Evolutionary conservation across 2,797 vertebrate genomes (phyloP), one percentile per base, ranked within the genome.

Genomic region (Melopsittacus undulatus): DNA sequence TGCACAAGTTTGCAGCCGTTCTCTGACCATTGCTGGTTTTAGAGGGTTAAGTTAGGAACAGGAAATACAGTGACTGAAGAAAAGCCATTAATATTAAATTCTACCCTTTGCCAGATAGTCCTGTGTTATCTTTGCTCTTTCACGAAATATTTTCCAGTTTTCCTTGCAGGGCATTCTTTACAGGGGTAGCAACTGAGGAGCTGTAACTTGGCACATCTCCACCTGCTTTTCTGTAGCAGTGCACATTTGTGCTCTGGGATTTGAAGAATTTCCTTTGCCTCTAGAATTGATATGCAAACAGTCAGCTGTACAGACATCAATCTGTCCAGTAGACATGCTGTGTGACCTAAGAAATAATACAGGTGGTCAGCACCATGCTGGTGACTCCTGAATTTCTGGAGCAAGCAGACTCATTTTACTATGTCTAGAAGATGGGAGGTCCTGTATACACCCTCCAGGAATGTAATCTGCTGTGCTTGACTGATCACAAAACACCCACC

Each of bases 261-360:
- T 95, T 95, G 84, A 97, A 96, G 96, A 91, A 97, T 97, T 97
- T 97, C 96, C 94, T 95, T 92, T 84, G 85, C 73, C 89, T 91
- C 69, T 72, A 91, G 87, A 94, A 91, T 34, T 77, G 91, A 95
- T 87, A 83, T 68, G 79, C 92, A 90, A 94, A 91, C 91, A 90
- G 94, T 95, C 92, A 96, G 93, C 91, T 93, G 90, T 91, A 94
- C 77, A 92, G 94, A 90, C 96, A 95, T 94, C 95, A 89, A 59
- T 96, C 95, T 95, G 84, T 85, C 92, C 96, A 38, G 81, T 30
- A 79, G 94, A 89, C 79, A 21, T n/a, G 76, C 84, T 6, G 14
- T 0, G 2, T 96, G 94, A 93, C 93, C 92, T 70, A 32, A 91
- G 94, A 89, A 95, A 95, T 89, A 94, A 94, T 93, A 87, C 94